Conservation (phyloP, 2,797 vertebrate species). For the Epinephelus coioides region DNA sequence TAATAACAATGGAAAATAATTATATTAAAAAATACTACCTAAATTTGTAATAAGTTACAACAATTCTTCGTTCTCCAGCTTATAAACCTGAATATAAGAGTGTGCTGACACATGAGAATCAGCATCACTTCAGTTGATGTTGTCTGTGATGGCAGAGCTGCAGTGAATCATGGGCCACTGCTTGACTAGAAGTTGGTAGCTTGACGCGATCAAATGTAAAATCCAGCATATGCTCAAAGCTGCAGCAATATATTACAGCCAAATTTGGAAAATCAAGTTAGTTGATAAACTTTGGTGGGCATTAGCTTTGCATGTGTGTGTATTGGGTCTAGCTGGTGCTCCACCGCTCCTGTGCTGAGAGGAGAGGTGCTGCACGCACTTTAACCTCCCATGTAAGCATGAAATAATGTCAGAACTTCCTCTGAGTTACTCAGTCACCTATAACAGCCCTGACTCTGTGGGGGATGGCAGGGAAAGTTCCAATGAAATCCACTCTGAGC, state of each 20-base stretch:
- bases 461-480: background rate
- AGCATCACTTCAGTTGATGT: background rate
- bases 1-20: too few relatives aligned
- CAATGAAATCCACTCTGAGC: background rate
- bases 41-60: background rate
- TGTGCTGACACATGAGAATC: background rate
- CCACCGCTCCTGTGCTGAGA: background rate
- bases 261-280: slow-evolving; percentile 14
- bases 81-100: background rate
- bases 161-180: background rate
- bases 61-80: background rate
- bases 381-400: slow-evolving; percentile 25
- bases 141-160: background rate
- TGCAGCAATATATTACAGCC: background rate
- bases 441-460: background rate
- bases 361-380: background rate
- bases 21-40: too few relatives aligned
- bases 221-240: background rate
- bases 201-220: slow-evolving; percentile 9
- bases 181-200: background rate
- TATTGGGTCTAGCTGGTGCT: background rate
- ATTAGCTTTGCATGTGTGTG: slow-evolving; percentile 4
- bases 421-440: background rate
- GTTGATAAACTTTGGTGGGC: background rate
- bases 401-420: slow-evolving; percentile 31